A percentile compares a stretch with the other conserved stretches of the same genome.
phyloP scores from a whole-genome alignment of 92 coral and sea anemone genomes.

The Umimayanthus kanabou region DNA sequence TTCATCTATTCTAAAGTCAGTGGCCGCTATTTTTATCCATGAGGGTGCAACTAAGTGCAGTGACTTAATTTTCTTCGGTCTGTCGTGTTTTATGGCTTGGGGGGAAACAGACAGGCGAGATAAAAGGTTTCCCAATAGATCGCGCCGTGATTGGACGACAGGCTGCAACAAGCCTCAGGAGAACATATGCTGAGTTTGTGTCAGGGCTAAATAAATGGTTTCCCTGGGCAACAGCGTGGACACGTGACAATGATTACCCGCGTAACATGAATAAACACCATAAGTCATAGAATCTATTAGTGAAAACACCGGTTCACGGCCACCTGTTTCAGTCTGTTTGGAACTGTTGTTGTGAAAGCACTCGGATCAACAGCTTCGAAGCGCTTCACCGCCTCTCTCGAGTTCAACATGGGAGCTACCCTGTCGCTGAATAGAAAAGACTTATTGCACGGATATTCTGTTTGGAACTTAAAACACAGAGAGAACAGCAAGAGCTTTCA shows the following conservation, averaged over 20 bases:
- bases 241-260: slow-evolving; percentile 61
- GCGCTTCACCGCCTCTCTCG: slow-evolving; percentile 35
- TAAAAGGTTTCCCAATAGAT: background rate
- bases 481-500: slow-evolving; percentile 72
- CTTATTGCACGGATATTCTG: slow-evolving; percentile 76
- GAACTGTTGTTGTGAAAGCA: slow-evolving; percentile 69
- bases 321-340: slow-evolving; percentile 79
- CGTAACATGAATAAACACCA: slow-evolving; percentile 61
- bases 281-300: slow-evolving; percentile 69
- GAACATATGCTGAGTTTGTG: slow-evolving; percentile 45
- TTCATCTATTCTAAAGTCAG: background rate
- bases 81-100: slow-evolving; percentile 24
- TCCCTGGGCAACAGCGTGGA: slow-evolving; percentile 62
- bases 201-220: slow-evolving; percentile 74
- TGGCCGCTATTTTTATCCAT: slow-evolving; percentile 62
- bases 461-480: slow-evolving; percentile 83
- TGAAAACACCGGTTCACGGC: slow-evolving; percentile 69
- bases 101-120: background rate
- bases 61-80: slow-evolving; percentile 66
- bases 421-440: slow-evolving; percentile 85
- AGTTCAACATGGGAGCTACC: slow-evolving; percentile 81
- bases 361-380: slow-evolving; percentile 26
- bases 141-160: slow-evolving; percentile 60
- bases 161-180: slow-evolving; percentile 6
- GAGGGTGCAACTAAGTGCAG: slow-evolving; percentile 51